These are phyloP conservation scores for Tanytarsus gracilentus DNA, from an alignment of 2,888 invertebrate species.

Conservation along the genomic window DNA sequence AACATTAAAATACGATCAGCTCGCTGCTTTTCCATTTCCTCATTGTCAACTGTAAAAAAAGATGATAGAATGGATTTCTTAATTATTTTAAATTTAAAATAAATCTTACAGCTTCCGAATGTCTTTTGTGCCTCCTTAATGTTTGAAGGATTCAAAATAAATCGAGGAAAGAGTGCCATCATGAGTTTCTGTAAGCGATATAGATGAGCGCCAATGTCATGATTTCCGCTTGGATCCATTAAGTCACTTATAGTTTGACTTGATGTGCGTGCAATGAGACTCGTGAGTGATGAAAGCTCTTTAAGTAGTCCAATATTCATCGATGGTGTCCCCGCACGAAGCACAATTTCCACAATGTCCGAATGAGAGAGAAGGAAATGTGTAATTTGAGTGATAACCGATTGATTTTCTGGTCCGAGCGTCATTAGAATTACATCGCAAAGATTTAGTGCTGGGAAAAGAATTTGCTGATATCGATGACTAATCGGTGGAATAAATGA, in stretches of 20 bases:
- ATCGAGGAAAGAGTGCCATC: conserved; percentile 64
- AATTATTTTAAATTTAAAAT: not conserved
- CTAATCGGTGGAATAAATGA: conserved; percentile 54
- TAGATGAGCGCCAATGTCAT: conserved; percentile 49
- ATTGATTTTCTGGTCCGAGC: conserved; percentile 73
- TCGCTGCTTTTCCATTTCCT: conserved; percentile 2
- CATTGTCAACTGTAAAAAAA: conserved; percentile 38
- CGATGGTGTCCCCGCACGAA: conserved; percentile 59
- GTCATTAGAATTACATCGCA: conserved; percentile 75
- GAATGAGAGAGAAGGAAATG: conserved; percentile 71
- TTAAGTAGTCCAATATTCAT: conserved; percentile 57
- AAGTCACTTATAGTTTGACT: conserved; percentile 42
- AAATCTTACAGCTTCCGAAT: conserved; percentile 28
- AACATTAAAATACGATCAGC: conserved; percentile 37
- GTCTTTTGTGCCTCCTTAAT: conserved; percentile 36
- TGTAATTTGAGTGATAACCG: conserved; percentile 70
- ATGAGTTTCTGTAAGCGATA: conserved; percentile 64
- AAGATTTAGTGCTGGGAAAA: conserved; percentile 70
- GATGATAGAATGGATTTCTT: too few relatives aligned
- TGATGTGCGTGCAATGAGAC: conserved; percentile 61
- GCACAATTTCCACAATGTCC: conserved; percentile 68
- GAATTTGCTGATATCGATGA: conserved; percentile 69
- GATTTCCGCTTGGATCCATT: conserved; percentile 41
- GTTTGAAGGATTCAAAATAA: conserved; percentile 46
- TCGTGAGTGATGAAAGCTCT: conserved; percentile 69